These are phyloP conservation scores for Mobula hypostoma DNA, from an alignment of 2,113 vertebrate species.

Conservation along the genomic window DNA sequence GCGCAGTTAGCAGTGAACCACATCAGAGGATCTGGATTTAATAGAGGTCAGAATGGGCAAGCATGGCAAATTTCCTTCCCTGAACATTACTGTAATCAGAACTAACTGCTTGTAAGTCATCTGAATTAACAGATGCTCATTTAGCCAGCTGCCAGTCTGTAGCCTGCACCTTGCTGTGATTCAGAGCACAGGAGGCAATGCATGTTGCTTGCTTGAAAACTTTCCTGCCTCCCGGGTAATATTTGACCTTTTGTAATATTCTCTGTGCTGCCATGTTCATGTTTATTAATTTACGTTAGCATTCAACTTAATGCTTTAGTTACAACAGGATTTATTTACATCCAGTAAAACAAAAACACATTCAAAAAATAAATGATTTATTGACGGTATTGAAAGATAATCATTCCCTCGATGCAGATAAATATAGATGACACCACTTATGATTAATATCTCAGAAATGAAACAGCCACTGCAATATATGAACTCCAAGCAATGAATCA, in stretches of 20 bases:
- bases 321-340: background rate
- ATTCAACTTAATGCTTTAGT: background rate
- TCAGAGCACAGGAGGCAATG: background rate
- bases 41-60: no score
- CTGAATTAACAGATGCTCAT: background rate
- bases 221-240: background rate
- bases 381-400: background rate
- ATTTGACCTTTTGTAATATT: background rate
- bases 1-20: no score
- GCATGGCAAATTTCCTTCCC: no score
- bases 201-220: background rate
- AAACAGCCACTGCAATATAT: background rate
- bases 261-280: background rate
- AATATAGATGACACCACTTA: background rate
- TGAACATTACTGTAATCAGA: background rate
- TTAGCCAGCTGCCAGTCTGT: background rate
- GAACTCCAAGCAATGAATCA: slow-evolving; percentile 17
- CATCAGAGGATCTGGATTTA: no score
- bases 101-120: background rate
- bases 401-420: background rate
- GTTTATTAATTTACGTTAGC: background rate
- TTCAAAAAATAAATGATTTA: background rate
- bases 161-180: background rate
- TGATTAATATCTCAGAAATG: slow-evolving; percentile 13
- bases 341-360: background rate